Evolutionary conservation across 2,113 vertebrate genomes (phyloP), one percentile per base, ranked within the genome.

Genomic region (Paracanthobrama guichenoti): DNA sequence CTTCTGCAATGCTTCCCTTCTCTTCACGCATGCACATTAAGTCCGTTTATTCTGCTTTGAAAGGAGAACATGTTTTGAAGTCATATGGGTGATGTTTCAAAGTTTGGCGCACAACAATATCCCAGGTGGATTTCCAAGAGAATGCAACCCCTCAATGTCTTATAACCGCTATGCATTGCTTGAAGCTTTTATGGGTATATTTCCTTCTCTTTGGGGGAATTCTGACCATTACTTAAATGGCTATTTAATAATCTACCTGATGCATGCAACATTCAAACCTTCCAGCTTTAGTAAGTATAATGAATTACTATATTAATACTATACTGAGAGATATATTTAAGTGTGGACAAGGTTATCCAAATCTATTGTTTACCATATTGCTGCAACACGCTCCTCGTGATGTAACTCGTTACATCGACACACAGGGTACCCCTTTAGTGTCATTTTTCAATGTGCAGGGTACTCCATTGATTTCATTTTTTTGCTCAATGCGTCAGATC

Each of bases 11-110:
- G 89, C 88, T 78, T 60, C 88, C 86, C 86, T 92, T 84, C 69
- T 89, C 50, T 66, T 81, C 81, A 89, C 89, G 94, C 92, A 55
- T 55, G 53, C 18, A 96, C 94, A 95, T 94, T 96, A 96, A 59
- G 93, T 93, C 0, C 91, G 94, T 91, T 95, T 95, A 92, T 97
- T 97, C 81, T 95, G 93, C 91, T 92, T 79, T 24, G 26, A 96
- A 72, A 39, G 6, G n/a, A 74, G 11, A 0, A 24, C 71, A 48
- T 73, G 60, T 3, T 64, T 26, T 64, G n/a, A 26, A 26, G 53
- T 55, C 53, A 69, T 69, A 60, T 88, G 31, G 66, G 5, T 69
- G 46, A 20, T 57, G 53, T 22, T 59, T 59, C 48, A 39, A 50
- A 26, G 46, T 59, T 42, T 78, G 31, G 53, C 28, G 8, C 4